A percentile compares a stretch with the other conserved stretches of the same genome.
These are phyloP conservation scores for Blastomussa wellsi DNA, from an alignment of 92 coral and sea anemone species.

Conservation along the genomic window DNA sequence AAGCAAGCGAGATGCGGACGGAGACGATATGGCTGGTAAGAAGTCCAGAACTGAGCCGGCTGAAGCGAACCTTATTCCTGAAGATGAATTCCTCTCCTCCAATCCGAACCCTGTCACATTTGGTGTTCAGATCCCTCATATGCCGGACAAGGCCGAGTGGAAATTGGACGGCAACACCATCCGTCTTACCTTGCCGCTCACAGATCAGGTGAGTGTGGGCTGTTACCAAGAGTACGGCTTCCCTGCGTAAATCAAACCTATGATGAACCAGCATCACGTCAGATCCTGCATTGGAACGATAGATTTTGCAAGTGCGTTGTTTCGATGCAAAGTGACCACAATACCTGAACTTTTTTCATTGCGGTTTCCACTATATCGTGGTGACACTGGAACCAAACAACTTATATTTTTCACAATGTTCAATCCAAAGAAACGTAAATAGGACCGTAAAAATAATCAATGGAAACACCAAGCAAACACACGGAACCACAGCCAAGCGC, in stretches of 20 bases:
- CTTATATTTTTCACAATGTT: background rate
- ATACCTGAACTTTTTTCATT: too few species aligned
- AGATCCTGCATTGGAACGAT: background rate
- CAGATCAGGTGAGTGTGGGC: slow-evolving; percentile 83
- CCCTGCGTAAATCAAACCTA: background rate
- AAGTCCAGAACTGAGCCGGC: slow-evolving; percentile 88
- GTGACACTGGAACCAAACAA: background rate
- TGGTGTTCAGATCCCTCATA: slow-evolving; percentile 84
- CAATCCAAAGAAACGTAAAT: background rate
- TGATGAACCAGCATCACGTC: background rate
- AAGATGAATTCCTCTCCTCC: slow-evolving; percentile 69
- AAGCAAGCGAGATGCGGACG: slow-evolving; percentile 70
- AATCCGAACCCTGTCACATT: slow-evolving; percentile 85
- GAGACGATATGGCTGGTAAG: slow-evolving; percentile 79
- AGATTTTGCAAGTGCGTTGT: background rate
- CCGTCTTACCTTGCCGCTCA: slow-evolving; percentile 81
- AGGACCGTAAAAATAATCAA: background rate
- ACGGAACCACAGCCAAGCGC: background rate
- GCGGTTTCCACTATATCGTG: background rate
- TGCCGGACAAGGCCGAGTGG: slow-evolving; percentile 98
- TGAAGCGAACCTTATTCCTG: slow-evolving; percentile 94
- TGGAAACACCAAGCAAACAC: background rate
- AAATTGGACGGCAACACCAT: slow-evolving; percentile 87
- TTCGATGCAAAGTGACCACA: too few species aligned
- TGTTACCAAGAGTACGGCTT: background rate